Evolutionary conservation across 2,888 invertebrate species (phyloP).

Genomic region (Rotaria magnacalcarata): DNA sequence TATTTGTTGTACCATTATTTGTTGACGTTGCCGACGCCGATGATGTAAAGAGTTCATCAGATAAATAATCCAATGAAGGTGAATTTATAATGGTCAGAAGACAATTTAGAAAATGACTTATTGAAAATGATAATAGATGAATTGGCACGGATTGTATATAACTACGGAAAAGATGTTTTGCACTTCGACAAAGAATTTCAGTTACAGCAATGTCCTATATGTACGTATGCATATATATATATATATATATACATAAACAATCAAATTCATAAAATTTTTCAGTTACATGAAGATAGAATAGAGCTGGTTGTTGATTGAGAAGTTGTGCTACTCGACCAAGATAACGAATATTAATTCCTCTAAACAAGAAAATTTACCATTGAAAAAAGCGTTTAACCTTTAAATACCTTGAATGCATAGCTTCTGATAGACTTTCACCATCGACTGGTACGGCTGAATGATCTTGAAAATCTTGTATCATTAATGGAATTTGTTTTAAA

Average conservation of each 20-base stretch:
- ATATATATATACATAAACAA: background rate
- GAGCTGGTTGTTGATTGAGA: constrained; percentile 30
- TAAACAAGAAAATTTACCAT: constrained; percentile 47
- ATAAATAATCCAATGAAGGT: constrained; percentile 4
- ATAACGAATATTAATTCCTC: constrained; percentile 90
- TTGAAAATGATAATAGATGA: constrained; percentile 81
- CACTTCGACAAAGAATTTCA: constrained; percentile 81
- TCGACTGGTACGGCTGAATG: constrained; percentile 90
- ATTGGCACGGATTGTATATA: constrained; percentile 80
- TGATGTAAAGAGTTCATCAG: constrained; percentile 62
- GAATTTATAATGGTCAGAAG: constrained; percentile 69
- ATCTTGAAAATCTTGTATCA: constrained; percentile 73
- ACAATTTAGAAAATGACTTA: constrained; percentile 93
- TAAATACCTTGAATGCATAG: constrained; percentile 72
- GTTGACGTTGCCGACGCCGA: constrained; percentile 62
- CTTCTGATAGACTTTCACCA: constrained; percentile 82
- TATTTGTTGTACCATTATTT: constrained; percentile 56
- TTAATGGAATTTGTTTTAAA: constrained; percentile 77
- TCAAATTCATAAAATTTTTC: background rate
- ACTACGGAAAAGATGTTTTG: constrained; percentile 85
- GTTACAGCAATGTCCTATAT: constrained; percentile 79
- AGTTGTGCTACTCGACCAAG: constrained; percentile 77
- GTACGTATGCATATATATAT: background rate
- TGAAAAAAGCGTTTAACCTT: too few species aligned
- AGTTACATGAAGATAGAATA: constrained; percentile 18